Evolutionary conservation across 2,888 invertebrate genomes (phyloP), one percentile per base, ranked within the genome.

Genomic region (Liopterus haemorrhoidalis): DNA sequence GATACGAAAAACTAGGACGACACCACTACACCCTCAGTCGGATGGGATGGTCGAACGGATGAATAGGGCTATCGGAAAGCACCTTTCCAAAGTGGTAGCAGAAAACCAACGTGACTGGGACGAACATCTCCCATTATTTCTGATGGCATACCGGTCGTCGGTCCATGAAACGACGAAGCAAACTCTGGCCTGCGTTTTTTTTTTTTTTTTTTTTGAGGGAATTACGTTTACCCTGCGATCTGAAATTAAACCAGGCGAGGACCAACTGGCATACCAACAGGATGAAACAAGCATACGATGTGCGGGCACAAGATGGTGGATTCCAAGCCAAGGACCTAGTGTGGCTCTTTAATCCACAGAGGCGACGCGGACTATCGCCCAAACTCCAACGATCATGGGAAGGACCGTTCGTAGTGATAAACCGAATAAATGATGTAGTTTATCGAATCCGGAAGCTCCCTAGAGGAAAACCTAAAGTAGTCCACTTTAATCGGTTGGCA

Each of bases 1-100:
- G 2, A 54, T 59, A 3, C 30, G 41, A 1, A 57, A 59, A 33
- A 59, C 53, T 15, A 46, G 57, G 35, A 51, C 55, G 49, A 32
- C 32, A 5, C 4, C 32, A 32, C n/a, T n/a, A n/a, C n/a, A n/a
- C n/a, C n/a, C n/a, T n/a, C n/a, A n/a, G n/a, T n/a, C n/a, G n/a
- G n/a, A 35, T 14, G 35, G 35, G 20, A 35, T 35, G 19, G 35
- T 35, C 25, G 48, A 37, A 37, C 25, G 41, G 8, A 33, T 41
- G 41, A 41, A 41, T 25, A 5, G 33, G 5, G 33, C 41, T 3
- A 5, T 41, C 4, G 27, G 27, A 5, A 32, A 19, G n/a, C 14
- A 19, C 35, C 20, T 35, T 8, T 19, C 35, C 18, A 35, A 35
- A 19, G 35, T 35, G 4, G 20, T 35, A 9, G 9, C 35, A 3